Conservation (phyloP, 2,888 invertebrate species). For the Drosophila putrida region DNA sequence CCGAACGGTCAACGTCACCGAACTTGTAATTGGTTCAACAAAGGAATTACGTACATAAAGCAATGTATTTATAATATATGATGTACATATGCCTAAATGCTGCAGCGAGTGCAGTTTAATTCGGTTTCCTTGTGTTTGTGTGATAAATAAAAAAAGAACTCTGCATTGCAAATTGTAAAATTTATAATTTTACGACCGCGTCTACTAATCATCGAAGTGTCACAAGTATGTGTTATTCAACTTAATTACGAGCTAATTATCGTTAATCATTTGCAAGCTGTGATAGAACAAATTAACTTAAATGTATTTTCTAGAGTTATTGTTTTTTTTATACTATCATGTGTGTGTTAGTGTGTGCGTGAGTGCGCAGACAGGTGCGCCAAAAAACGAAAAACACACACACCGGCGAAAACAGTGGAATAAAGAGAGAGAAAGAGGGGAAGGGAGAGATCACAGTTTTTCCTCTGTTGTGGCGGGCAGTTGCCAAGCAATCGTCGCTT, state of each 20-base stretch:
- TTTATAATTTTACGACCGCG: slow-evolving; percentile 29
- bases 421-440: slow-evolving; percentile 3
- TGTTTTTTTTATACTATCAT: slow-evolving; percentile 10
- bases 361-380: slow-evolving; percentile 60
- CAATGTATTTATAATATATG: slow-evolving; percentile 24
- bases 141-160: slow-evolving; percentile 18
- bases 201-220: slow-evolving; percentile 40
- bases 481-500: slow-evolving; percentile 20
- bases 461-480: slow-evolving; percentile 34
- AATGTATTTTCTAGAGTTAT: slow-evolving; percentile 7
- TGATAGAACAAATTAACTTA: slow-evolving; percentile 11
- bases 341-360: slow-evolving; percentile 21
- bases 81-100: slow-evolving; percentile 4
- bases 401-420: slow-evolving; percentile 26
- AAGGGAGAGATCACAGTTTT: background rate
- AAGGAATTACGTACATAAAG: slow-evolving; percentile 40
- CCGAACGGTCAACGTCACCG: slow-evolving; percentile 66
- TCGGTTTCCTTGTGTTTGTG: slow-evolving; percentile 23
- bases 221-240: slow-evolving; percentile 49
- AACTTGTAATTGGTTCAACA: slow-evolving; percentile 59
- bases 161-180: slow-evolving; percentile 13
- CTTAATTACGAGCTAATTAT: slow-evolving; percentile 24
- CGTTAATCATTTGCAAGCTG: slow-evolving; percentile 16
- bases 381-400: slow-evolving; percentile 42
- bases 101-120: slow-evolving; percentile 9